phyloP scores from a whole-genome alignment of 2,113 vertebrate genomes.

The Ranitomeya variabilis region DNA sequence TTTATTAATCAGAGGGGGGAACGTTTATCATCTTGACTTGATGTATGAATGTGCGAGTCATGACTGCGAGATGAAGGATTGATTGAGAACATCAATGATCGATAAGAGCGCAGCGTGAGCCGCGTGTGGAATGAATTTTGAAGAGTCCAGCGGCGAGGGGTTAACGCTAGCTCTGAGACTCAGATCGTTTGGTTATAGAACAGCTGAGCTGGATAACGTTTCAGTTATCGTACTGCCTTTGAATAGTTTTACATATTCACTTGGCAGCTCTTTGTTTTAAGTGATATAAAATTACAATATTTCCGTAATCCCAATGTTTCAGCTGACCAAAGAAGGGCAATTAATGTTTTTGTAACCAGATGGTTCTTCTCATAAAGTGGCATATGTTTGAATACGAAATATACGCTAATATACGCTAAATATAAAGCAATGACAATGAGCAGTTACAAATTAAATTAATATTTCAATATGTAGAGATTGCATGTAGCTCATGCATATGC shows the following conservation, averaged over 20 bases:
- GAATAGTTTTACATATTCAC: slow-evolving; percentile 20
- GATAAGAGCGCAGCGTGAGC: slow-evolving; percentile 27
- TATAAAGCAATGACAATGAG: neutral
- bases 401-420: neutral
- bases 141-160: neutral
- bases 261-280: neutral
- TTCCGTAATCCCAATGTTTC: neutral
- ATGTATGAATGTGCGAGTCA: slow-evolving; percentile 33
- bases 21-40: slow-evolving; percentile 43
- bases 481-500: neutral
- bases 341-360: neutral
- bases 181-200: neutral
- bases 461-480: neutral
- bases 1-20: slow-evolving; percentile 53
- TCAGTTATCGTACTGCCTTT: no score
- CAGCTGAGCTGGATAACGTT: slow-evolving; percentile 5
- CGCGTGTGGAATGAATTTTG: neutral
- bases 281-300: slow-evolving; percentile 21
- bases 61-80: slow-evolving; percentile 50
- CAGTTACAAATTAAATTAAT: neutral
- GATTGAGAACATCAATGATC: slow-evolving; percentile 43
- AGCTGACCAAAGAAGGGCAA: neutral
- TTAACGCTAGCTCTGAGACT: neutral
- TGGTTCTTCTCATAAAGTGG: neutral
- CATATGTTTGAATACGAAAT: neutral